Conservation (phyloP, 2,113 vertebrate species). For the Mungos mungo region DNA sequence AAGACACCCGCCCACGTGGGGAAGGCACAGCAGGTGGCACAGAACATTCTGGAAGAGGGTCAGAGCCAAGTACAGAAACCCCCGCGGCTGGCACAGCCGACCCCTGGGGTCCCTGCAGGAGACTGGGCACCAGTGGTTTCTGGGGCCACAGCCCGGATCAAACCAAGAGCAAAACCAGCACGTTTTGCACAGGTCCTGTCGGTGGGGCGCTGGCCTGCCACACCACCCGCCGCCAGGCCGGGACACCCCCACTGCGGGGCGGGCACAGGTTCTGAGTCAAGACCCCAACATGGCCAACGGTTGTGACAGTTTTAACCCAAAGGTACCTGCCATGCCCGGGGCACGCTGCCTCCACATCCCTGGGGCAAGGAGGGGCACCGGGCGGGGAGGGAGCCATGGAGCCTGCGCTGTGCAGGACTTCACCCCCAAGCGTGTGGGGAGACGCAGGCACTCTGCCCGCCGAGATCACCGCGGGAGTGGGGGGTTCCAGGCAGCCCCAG, state of each 20-base stretch:
- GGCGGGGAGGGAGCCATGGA: too few relatives aligned
- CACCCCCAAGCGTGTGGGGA: background rate
- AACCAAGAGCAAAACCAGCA: background rate
- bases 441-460: background rate
- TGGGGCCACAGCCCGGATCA: accelerated
- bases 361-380: accelerated
- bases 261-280: background rate
- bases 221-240: accelerated
- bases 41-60: background rate
- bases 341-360: too few relatives aligned
- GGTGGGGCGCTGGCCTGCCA: accelerated
- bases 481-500: background rate
- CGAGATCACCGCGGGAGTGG: too few relatives aligned
- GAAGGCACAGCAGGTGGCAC: accelerated
- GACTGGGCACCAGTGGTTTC: accelerated
- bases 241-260: accelerated
- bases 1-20: accelerated
- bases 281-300: accelerated
- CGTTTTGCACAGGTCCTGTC: accelerated
- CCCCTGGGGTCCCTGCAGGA: background rate
- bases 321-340: too few relatives aligned
- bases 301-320: background rate
- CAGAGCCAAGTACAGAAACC: background rate
- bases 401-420: accelerated
- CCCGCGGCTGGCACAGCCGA: background rate